phyloP scores from a whole-genome alignment of 2,888 invertebrate genomes.

The Blastobasis adustella region DNA sequence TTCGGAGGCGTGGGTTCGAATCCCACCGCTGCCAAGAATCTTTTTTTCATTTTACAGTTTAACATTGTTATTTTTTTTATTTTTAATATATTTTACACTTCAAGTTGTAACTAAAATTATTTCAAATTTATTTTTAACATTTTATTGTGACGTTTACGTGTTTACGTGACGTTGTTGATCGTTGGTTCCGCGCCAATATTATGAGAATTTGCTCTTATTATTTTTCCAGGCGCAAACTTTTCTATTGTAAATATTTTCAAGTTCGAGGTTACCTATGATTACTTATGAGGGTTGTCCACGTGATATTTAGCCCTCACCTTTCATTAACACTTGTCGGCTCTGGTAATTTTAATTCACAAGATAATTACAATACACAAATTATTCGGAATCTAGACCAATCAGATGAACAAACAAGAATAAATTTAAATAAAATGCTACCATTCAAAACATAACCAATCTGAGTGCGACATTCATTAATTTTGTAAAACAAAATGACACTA shows the following conservation, averaged over 20 bases:
- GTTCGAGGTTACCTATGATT: neutral
- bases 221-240: neutral
- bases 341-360: conserved; percentile 1
- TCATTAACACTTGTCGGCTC: neutral
- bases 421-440: neutral
- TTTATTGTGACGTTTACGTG: too few species aligned
- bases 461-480: neutral
- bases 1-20: conserved; percentile 92
- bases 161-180: too few species aligned
- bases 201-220: neutral
- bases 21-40: conserved; percentile 84
- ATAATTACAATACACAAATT: neutral
- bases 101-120: neutral
- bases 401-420: neutral
- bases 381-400: too few species aligned
- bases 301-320: conserved; percentile 4
- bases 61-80: neutral
- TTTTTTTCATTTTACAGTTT: conserved; percentile 16
- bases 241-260: too few species aligned
- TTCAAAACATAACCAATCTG: neutral
- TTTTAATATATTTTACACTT: neutral
- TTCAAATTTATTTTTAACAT: neutral
- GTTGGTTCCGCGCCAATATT: neutral
- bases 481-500: conserved; percentile 19
- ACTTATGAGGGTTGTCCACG: conserved; percentile 22